Percentiles rank a stretch among this genome's conserved stretches.
Conservation (phyloP, 2,797 vertebrate genomes). For the Macropodus opercularis region DNA sequence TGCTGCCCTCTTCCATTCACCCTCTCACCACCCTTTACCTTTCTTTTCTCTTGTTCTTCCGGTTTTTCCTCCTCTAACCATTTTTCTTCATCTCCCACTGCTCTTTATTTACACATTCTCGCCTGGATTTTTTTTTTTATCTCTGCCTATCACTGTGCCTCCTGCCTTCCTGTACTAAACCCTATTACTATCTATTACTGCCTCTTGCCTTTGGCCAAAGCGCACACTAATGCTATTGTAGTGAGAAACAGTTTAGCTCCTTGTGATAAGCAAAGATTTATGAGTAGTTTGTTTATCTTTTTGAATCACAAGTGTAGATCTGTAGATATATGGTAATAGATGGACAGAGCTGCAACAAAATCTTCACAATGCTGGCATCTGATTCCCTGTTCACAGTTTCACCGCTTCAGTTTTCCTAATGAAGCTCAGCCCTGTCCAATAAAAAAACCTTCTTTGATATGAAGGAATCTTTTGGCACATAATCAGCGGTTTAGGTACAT, state of each 20-base stretch:
- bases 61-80: conserved; percentile 30
- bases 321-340: conserved; percentile 61
- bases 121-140: conserved; percentile 7
- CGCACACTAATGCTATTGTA: conserved; percentile 63
- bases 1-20: conserved; percentile 45
- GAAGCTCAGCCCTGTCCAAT: conserved; percentile 15
- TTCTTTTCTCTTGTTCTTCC: conserved; percentile 21
- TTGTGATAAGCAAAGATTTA: conserved; percentile 68
- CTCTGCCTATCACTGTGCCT: conserved; percentile 36
- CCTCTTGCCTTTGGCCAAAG: conserved; percentile 61
- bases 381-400: conserved; percentile 22
- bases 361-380: conserved; percentile 42
- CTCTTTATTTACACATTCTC: conserved; percentile 56
- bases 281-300: conserved; percentile 61
- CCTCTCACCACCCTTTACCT: conserved; percentile 19
- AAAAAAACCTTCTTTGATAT: conserved; percentile 14
- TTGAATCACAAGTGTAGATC: conserved; percentile 63
- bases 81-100: conserved; percentile 37
- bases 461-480: conserved; percentile 23
- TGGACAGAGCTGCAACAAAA: conserved; percentile 53
- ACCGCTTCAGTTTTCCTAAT: conserved; percentile 31
- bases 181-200: conserved; percentile 65
- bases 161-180: conserved; percentile 53
- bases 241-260: conserved; percentile 55
- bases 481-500: no score